Evolutionary conservation across 2,888 invertebrate genomes (phyloP), one percentile per base, ranked within the genome.

Genomic region (Sarcophaga caerulescens): DNA sequence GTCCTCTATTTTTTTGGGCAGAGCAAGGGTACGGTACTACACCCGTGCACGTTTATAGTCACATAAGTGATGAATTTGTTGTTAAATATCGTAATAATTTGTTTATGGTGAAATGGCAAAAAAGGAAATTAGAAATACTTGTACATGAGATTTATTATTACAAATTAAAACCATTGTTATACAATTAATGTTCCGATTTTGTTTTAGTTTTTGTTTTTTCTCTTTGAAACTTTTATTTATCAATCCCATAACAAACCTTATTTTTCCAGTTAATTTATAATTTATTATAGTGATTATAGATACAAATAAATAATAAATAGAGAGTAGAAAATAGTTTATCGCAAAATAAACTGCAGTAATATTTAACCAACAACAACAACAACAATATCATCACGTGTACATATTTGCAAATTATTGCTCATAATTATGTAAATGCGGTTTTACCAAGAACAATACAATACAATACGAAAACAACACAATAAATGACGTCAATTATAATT

Each of bases 341-440:
- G 17, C 5, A 14, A 17, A 52, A 52, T 17, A 52, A 52, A 14
- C 44, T 71, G 65, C 79, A 57, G 52, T 23, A 71, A 44, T 35
- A 35, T 0, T 35, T 35, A 2, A 35, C 8, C 2, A 65, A 21
- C 65, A 62, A 52, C 47, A 19, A 62, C n/a, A n/a, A 21, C 5
- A 11, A 60, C 19, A 60, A 59, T 23, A 45, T 44, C 21, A 60
- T 44, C 19, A 47, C 12, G 68, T 69, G 25, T 60, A 35, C 10
- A 35, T 35, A 52, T 77, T 60, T 52, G 19, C 35, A 62, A 70
- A 70, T 63, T 63, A 62, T 47, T 59, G 66, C 66, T 17, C 6
- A 45, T n/a, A 68, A 69, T 70, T 70, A 63, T 71, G 79, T 79
- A 65, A 79, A 65, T 79, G 79, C 65, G 79, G 79, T 65, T 79